Conservation (phyloP, 2,888 invertebrate species). For the Scaptomyza flava region DNA sequence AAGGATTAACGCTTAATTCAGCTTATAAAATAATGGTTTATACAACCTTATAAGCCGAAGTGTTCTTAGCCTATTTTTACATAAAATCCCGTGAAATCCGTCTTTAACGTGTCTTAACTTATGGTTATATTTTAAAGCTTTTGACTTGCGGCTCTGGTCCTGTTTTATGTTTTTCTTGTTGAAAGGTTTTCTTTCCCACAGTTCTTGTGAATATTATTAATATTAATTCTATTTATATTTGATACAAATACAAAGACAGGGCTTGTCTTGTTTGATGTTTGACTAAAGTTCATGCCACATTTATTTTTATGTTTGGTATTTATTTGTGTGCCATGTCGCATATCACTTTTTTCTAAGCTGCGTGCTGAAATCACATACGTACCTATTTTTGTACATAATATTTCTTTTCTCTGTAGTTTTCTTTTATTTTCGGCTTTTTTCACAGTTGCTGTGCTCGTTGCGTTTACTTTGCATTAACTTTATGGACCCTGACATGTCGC, state of each 20-base stretch:
- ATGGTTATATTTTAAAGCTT: neutral
- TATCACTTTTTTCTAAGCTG: slow-evolving; percentile 22
- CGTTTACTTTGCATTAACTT: slow-evolving; percentile 71
- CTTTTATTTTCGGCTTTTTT: slow-evolving; percentile 8
- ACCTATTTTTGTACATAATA: neutral
- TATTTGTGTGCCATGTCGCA: slow-evolving; percentile 16
- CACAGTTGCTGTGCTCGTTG: slow-evolving; percentile 14
- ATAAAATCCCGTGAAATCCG: no score
- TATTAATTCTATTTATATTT: neutral
- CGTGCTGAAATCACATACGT: slow-evolving; percentile 23
- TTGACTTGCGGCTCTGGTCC: no score
- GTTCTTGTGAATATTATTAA: no score
- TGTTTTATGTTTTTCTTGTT: neutral
- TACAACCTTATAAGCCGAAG: no score
- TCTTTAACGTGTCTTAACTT: neutral
- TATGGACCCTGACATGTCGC: slow-evolving; percentile 65
- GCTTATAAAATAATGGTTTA: no score
- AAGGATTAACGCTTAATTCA: no score
- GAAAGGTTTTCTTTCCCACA: neutral
- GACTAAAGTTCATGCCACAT: slow-evolving; percentile 2
- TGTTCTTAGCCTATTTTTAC: no score
- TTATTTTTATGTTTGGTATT: neutral
- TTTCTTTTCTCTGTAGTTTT: slow-evolving; percentile 26
- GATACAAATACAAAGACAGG: neutral
- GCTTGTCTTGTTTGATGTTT: slow-evolving; percentile 5